Evolutionary conservation across 2,113 vertebrate species (phyloP).

Genomic region (Calonectris borealis): DNA sequence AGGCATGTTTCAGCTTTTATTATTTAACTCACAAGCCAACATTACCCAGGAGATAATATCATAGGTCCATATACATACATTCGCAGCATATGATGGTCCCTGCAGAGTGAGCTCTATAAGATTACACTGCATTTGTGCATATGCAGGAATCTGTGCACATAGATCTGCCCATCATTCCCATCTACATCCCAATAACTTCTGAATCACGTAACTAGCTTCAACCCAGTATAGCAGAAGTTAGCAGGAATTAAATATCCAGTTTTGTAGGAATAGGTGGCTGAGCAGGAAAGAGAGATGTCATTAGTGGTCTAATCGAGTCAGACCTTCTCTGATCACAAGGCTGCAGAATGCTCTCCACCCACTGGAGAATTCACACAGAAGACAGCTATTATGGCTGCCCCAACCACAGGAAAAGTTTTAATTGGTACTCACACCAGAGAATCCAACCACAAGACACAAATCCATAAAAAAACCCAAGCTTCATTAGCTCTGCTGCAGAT

Average conservation of each 20-base stretch:
- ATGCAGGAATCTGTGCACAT: not conserved
- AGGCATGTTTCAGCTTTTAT: not conserved
- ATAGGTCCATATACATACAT: not conserved
- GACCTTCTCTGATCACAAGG: not conserved
- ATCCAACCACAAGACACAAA: constrained; percentile 13
- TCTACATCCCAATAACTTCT: not conserved
- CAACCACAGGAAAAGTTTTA: constrained; percentile 34
- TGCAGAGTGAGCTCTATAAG: not conserved
- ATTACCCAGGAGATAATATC: not conserved
- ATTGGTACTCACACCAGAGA: not conserved
- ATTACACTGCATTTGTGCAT: not conserved
- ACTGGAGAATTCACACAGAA: not conserved
- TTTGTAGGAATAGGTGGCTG: not conserved
- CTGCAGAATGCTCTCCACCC: not conserved
- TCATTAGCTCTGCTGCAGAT: constrained; percentile 38
- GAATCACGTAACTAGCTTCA: not conserved
- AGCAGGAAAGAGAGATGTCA: not conserved
- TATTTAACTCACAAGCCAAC: not conserved
- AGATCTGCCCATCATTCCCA: not conserved
- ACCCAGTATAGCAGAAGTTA: not conserved
- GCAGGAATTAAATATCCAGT: not conserved
- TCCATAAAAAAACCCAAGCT: not conserved
- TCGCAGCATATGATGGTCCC: not conserved
- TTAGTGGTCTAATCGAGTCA: not conserved
- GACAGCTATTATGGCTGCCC: not conserved